Evolutionary conservation across 2,113 vertebrate species (phyloP), one percentile per base, ranked within the genome.

Genomic region (Eira barbara): DNA sequence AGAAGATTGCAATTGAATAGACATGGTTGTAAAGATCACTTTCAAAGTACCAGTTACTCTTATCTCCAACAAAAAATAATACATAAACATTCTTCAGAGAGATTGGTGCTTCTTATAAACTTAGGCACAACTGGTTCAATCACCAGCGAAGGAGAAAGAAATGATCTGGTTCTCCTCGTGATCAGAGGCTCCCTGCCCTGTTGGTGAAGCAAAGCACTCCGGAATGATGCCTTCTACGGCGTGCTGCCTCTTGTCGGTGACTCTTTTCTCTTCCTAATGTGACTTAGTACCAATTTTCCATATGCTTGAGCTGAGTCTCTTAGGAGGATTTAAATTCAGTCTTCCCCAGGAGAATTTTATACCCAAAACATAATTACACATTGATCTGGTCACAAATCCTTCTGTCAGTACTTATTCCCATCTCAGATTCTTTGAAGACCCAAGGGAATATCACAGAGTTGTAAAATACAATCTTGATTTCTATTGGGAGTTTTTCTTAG

Each of bases 341-440:
- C 96, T 97, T 90, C 21, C 92, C 49, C 74, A n/a, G 81, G 89
- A 95, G 87, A 92, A 76, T 92, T 76, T 83, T 80, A 71, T 96
- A 81, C 83, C 57, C 69, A 76, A 96, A 88, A 78, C 74, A 95
- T 92, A 97, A 96, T 96, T 96, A 88, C 80, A 94, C 71, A 81
- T 88, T 94, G 94, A 96, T 96, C 90, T 96, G 84, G 61, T 88
- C 90, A 59, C 78, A 95, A 78, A 97, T 97, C 82, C 84, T 94
- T 89, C 81, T 89, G 82, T 97, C 92, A 92, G 69, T 81, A 57
- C n/a, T 84, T 34, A 96, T 6, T 97, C 98, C 81, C 65, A 95
- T 65, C 59, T 97, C 73, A 96, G 89, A 96, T 78, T 85, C 65
- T 10, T 69, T 82, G 85, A 57, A 91, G 98, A 15, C 21, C 29